Base-by-base conservation (phyloP, 2,113 vertebrate species). In the Corvus hawaiiensis region DNA sequence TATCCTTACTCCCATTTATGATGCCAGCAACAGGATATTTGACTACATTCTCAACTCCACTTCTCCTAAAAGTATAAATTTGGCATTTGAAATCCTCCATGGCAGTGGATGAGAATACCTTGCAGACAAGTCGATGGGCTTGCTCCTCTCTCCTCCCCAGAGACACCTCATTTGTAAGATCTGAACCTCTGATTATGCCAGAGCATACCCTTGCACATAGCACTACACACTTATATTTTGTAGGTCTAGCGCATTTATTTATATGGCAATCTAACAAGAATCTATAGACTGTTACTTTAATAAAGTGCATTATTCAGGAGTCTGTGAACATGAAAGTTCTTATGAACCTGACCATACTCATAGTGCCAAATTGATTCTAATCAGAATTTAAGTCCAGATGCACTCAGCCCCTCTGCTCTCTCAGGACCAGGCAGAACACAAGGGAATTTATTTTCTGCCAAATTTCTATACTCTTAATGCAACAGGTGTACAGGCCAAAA, bases 51-150 rank as follows among this genome's bases (percentile, higher is more conserved):
- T 46, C 6, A 52, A 24, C 11, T n/a, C 13, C 16, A n/a, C 46
- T 39, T 59, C 18, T 44, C 15, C 23, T 30, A 39, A 67, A 81
- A 44, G 23, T 14, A 46, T 44, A 51, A 58, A 74, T 52, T 10
- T 52, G 19, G 16, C 7, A 8, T 82, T 67, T 61, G 11, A 75
- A 67, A 75, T 52, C 44, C 33, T 74, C 51, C 24, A n/a, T 54
- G 28, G 6, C 22, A 67, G 33, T 0, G 0, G 11, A 30, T 39
- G 27, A 67, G 44, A 30, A 30, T 15, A 22, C 6, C 13, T 59
- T 30, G 6, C 13, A 39, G 39, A 46, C 22, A 39, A 61, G 39
- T n/a, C 0, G 0, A 19, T 64, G 21, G 26, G 30, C 18, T 73
- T 35, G 6, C 22, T 26, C 6, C 24, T 61, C 24, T 46, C 62